Base-by-base conservation (phyloP, 2,113 vertebrate species). In the Neolamprologus sp. region DNA sequence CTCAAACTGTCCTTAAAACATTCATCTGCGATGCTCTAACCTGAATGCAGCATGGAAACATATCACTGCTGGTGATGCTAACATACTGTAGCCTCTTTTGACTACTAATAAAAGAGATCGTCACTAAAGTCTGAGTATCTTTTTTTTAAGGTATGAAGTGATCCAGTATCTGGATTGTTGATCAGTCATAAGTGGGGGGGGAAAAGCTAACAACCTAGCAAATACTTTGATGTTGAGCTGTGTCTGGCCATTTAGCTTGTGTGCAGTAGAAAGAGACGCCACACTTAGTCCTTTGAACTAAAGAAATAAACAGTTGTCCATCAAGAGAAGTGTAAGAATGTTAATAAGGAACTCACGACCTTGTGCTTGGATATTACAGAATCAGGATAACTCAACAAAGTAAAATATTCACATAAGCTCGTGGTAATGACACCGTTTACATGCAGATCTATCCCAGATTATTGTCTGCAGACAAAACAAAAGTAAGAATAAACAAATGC, bases 101-200 rank as follows among this genome's bases (percentile, higher is more conserved):
- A 89, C 53, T 87, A 54, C 28, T 94, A 95, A 94, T 94, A 93
- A 94, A 95, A 87, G 13, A 51, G 7, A 51, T 51, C n/a, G 91
- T 94, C 85, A 71, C 45, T 63, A 11, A 89, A 75, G 7, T 73
- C 17, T 53, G 7, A 4, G 11, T 87, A 16, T 40, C 1, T 75
- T 49, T 51, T 40, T 80, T 5, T 68, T 31, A 65, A 37, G 19
- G 21, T 5, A 1, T 6, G 28, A 19, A 2, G 23, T 12, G 42
- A 49, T 78, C 26, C 10, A n/a, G 16, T 49, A n/a, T 78, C 45
- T 78, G 42, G 71, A 49, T 28, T 49, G 42, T 28, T 49, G 16
- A 31, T 78, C 23, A 31, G 9, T 49, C 23, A 68, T 68, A 37
- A 68, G 7, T 8, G 19, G 6, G 17, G 16, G 13, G 0, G 0